Evolutionary conservation across 1,140 invertebrate species (phyloP).

Genomic region (Thalassaphorura encarpata): DNA sequence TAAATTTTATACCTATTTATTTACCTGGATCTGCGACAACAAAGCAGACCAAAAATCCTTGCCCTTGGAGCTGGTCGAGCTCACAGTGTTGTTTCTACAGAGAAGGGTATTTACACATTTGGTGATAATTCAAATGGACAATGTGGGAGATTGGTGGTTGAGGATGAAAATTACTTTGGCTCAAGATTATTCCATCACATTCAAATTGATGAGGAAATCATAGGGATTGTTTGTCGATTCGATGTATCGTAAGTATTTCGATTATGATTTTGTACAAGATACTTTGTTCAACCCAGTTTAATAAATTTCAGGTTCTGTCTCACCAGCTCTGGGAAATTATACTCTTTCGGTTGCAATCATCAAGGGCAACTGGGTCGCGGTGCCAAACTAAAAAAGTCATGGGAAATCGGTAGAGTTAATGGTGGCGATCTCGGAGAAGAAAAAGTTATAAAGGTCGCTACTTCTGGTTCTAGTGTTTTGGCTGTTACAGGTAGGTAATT

Average conservation of each 20-base stretch:
- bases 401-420: slow-evolving; percentile 49
- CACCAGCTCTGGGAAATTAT: slow-evolving; percentile 42
- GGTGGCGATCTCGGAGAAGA: slow-evolving; percentile 80
- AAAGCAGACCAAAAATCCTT: slow-evolving; percentile 43
- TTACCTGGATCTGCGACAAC: slow-evolving; percentile 61
- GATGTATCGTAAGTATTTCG: slow-evolving; percentile 48
- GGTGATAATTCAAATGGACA: slow-evolving; percentile 93
- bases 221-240: slow-evolving; percentile 35
- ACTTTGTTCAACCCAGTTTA: slow-evolving; percentile 1
- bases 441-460: slow-evolving; percentile 69
- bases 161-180: slow-evolving; percentile 61
- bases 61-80: slow-evolving; percentile 72
- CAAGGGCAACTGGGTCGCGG: slow-evolving; percentile 25
- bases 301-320: slow-evolving; percentile 14
- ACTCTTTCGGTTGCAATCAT: slow-evolving; percentile 22
- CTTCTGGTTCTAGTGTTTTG: slow-evolving; percentile 72
- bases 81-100: slow-evolving; percentile 70
- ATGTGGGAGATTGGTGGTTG: slow-evolving; percentile 72
- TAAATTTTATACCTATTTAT: slow-evolving; percentile 61
- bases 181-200: slow-evolving; percentile 57
- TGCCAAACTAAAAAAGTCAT: slow-evolving; percentile 38
- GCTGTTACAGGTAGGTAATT: slow-evolving; percentile 64
- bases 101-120: slow-evolving; percentile 66
- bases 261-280: background rate
- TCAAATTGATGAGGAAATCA: slow-evolving; percentile 19